Evolutionary conservation across 2,888 invertebrate genomes (phyloP), one percentile per base, ranked within the genome.

Genomic region (Pristionchus exspectatus): DNA sequence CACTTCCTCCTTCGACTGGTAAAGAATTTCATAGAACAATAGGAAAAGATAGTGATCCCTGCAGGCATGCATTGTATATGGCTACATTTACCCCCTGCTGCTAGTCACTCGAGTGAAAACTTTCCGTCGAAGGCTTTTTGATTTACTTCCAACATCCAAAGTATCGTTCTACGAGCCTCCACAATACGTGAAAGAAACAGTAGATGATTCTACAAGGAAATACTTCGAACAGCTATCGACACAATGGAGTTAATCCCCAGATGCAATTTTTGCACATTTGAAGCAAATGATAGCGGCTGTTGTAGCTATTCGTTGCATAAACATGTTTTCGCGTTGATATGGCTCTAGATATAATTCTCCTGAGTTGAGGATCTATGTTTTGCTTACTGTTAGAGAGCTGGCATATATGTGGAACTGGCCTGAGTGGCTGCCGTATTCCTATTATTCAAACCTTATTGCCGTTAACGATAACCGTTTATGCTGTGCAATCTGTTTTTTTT

Each of bases 21-120:
- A 24, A 72, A 59, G 21, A 59, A 69, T 27, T 18, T n/a, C n/a
- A n/a, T n/a, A n/a, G 59, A 72, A 72, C 27, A 72, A 27, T 9
- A 16, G 72, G 9, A 18, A 72, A 69, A 27, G 69, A 30, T 38
- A 24, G 24, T 9, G 72, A 27, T 38, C 7, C 30, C 50, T 77
- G 38, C 12, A 77, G 77, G 77, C n/a, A n/a, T 77, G 77, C 44
- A 77, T 77, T 14, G 77, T 12, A 24, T 77, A 77, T n/a, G 77
- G 77, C n/a, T 44, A 44, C 77, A n/a, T 44, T 14, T 77, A 77
- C 33, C 77, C 77, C 21, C n/a, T 44, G 9, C 77, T 77, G 7
- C n/a, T 77, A 33, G 77, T 77, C 21, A 77, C 77, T 77, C 77
- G 77, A 77, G 77, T 77, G 44, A 77, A 77, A 44, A 77, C 77